These are phyloP conservation scores for cat (Felis catus) DNA, from an alignment of 2,113 vertebrate genomes.

Conservation along the genomic window DNA sequence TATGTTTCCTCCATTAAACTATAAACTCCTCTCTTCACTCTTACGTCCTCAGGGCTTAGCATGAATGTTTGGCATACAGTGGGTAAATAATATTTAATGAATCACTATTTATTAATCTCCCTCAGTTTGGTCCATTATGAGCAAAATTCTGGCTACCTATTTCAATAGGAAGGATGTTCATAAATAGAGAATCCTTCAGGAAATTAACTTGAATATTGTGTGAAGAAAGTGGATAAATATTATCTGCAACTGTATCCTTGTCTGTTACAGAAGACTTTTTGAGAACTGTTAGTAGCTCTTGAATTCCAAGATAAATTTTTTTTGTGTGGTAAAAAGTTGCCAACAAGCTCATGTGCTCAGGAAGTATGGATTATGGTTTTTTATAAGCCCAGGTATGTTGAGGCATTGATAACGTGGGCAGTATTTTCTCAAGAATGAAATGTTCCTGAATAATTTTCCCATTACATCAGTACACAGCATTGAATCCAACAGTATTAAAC, in stretches of 20 bases:
- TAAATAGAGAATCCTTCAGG: background rate
- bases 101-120: background rate
- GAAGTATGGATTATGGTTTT: background rate
- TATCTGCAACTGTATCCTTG: background rate
- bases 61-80: background rate
- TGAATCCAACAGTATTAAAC: constrained; percentile 69
- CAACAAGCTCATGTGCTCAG: constrained; percentile 34
- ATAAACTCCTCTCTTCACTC: background rate
- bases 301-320: constrained; percentile 26
- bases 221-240: background rate
- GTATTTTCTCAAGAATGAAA: constrained; percentile 67
- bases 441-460: constrained; percentile 56
- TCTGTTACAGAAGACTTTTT: constrained; percentile 26
- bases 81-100: background rate
- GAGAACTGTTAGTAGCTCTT: background rate
- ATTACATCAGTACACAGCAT: constrained; percentile 50
- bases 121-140: background rate
- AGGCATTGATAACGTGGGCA: background rate
- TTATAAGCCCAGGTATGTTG: background rate
- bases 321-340: background rate
- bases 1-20: background rate
- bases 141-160: background rate
- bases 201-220: constrained; percentile 31
- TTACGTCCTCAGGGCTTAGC: background rate
- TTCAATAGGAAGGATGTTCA: background rate